Evolutionary conservation across 1,140 invertebrate genomes (phyloP).

Genomic region (Vanessa tameamea): DNA sequence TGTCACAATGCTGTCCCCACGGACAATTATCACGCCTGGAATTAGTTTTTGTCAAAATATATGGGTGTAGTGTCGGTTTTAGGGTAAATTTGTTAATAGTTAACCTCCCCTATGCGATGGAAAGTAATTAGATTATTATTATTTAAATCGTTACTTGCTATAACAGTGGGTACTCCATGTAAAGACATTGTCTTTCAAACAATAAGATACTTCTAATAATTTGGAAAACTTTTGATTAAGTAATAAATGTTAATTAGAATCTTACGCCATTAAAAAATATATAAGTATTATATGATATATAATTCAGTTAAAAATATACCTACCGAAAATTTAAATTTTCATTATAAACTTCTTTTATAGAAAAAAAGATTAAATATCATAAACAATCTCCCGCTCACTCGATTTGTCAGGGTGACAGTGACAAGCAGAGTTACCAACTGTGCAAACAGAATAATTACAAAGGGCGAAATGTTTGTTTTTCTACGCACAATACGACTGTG

Average conservation of each 20-base stretch:
- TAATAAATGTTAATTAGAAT: too few species aligned
- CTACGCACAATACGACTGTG: constrained; percentile 46
- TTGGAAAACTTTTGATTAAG: too few species aligned
- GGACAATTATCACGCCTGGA: constrained; percentile 59
- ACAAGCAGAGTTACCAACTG: constrained; percentile 47
- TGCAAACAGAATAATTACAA: constrained; percentile 50
- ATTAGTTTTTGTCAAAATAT: constrained; percentile 59
- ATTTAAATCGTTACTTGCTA: neutral
- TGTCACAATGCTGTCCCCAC: constrained; percentile 51
- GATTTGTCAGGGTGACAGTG: constrained; percentile 45
- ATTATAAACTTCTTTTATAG: neutral
- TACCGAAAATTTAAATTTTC: neutral
- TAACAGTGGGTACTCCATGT: neutral
- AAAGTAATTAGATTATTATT: constrained; percentile 1
- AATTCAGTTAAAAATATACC: too few species aligned
- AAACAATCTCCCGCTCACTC: constrained; percentile 31
- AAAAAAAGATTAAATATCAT: constrained; percentile 16
- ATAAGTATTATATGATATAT: too few species aligned
- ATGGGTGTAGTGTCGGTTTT: constrained; percentile 32
- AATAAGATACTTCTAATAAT: too few species aligned
- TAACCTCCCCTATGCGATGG: constrained; percentile 12
- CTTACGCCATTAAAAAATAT: too few species aligned
- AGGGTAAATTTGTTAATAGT: constrained; percentile 22
- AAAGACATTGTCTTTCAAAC: too few species aligned
- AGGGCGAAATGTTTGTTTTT: constrained; percentile 54